Evolutionary conservation across 2,113 vertebrate genomes (phyloP).

Genomic region (Pagrus major): DNA sequence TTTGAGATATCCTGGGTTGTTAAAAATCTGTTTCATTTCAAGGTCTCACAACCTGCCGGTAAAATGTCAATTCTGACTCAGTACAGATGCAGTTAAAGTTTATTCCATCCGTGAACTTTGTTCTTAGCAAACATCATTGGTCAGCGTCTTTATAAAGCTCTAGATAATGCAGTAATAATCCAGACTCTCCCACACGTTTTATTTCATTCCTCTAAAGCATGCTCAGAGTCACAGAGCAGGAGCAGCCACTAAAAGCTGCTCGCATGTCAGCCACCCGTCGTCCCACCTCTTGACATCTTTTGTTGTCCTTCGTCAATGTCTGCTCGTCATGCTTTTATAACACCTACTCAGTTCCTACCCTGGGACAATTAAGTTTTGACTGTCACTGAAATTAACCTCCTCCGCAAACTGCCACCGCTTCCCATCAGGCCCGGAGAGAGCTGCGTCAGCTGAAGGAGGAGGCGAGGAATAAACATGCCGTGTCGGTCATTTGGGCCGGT

Average conservation of each 20-base stretch:
- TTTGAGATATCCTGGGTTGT: not conserved
- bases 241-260: not conserved
- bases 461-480: slow-evolving; percentile 95
- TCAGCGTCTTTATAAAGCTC: not conserved
- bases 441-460: slow-evolving; percentile 96
- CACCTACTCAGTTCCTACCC: slow-evolving; percentile 33
- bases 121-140: not conserved
- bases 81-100: not conserved
- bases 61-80: not conserved
- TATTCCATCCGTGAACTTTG: slow-evolving; percentile 20
- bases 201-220: not conserved
- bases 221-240: not conserved
- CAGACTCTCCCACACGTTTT: not conserved
- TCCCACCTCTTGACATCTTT: not conserved
- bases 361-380: slow-evolving; percentile 69
- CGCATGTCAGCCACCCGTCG: not conserved
- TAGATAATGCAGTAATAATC: not conserved
- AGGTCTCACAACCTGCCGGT: not conserved
- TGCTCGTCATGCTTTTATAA: slow-evolving; percentile 19
- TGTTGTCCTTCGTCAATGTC: slow-evolving; percentile 44
- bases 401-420: slow-evolving; percentile 79
- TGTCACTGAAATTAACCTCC: slow-evolving; percentile 80
- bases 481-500: slow-evolving; percentile 99
- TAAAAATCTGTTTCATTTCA: slow-evolving; percentile 20
- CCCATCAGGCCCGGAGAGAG: slow-evolving; percentile 93